phyloP scores from a whole-genome alignment of 2,113 vertebrate species.

The Heterotis niloticus region DNA sequence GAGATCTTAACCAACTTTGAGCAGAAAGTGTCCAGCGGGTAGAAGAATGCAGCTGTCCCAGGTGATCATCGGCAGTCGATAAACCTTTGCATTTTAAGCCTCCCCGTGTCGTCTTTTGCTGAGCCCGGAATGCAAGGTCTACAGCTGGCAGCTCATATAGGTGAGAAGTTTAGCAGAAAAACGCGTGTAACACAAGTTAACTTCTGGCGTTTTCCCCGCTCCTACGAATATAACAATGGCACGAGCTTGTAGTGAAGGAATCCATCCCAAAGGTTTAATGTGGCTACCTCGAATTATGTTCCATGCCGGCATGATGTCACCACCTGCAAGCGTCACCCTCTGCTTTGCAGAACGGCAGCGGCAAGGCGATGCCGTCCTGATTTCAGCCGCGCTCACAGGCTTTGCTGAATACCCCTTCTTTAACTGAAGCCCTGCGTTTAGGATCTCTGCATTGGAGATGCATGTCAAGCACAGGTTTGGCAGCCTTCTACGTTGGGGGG shows the following conservation, averaged over 20 bases:
- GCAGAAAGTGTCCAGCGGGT: no score
- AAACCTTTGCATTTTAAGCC: no score
- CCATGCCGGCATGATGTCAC: conserved; percentile 11
- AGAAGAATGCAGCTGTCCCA: no score
- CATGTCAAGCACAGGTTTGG: not conserved
- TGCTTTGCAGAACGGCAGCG: not conserved
- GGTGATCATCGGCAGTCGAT: no score
- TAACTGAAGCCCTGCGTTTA: not conserved
- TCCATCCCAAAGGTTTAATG: conserved; percentile 14
- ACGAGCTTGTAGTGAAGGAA: not conserved
- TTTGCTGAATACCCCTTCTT: not conserved
- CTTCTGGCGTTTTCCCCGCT: not conserved
- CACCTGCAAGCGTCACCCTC: not conserved
- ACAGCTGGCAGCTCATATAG: not conserved
- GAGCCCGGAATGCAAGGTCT: not conserved
- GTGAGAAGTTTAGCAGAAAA: not conserved
- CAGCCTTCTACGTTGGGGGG: not conserved
- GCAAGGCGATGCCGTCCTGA: no score
- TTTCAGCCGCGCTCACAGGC: not conserved
- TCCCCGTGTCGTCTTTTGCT: not conserved
- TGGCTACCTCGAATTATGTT: not conserved
- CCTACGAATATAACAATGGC: conserved; percentile 2
- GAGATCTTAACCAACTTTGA: no score
- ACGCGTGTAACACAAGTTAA: no score
- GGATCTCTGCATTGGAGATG: not conserved